Evolutionary conservation across 2,888 invertebrate species (phyloP).

Genomic region (Xestia c-nigrum): DNA sequence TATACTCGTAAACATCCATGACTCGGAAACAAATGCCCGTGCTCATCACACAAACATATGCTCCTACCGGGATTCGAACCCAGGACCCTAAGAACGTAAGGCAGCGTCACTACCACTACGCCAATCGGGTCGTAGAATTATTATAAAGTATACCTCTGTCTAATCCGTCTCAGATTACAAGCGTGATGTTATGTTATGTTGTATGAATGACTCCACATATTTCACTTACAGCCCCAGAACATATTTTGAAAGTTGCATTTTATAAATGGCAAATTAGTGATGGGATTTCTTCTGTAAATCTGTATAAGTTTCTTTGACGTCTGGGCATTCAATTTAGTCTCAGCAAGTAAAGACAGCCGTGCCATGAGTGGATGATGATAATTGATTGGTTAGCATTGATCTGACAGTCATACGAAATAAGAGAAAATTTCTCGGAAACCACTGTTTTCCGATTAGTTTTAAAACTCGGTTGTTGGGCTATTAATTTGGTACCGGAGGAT

Average conservation of each 20-base stretch:
- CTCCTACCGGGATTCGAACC: too few relatives aligned
- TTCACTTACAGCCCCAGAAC: background rate
- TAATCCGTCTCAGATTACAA: background rate
- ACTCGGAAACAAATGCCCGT: too few relatives aligned
- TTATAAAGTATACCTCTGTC: background rate
- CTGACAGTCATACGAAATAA: conserved; percentile 28
- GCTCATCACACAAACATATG: too few relatives aligned
- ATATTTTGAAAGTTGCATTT: background rate
- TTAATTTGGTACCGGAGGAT: background rate
- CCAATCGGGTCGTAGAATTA: too few relatives aligned
- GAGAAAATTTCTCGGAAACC: conserved; percentile 26
- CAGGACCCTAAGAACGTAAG: too few relatives aligned
- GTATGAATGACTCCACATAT: background rate
- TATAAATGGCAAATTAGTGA: background rate
- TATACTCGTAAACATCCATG: too few relatives aligned
- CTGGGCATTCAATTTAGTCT: background rate
- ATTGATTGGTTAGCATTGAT: conserved; percentile 14
- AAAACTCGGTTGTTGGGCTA: background rate
- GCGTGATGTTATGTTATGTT: background rate
- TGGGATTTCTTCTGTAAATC: background rate
- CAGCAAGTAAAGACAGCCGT: background rate
- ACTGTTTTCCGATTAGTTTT: background rate
- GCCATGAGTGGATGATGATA: background rate
- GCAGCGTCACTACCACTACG: too few relatives aligned
- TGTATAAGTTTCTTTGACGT: background rate